Evolutionary conservation across 2,888 invertebrate species (phyloP).

Genomic region (Eutolmus rufibarbis): DNA sequence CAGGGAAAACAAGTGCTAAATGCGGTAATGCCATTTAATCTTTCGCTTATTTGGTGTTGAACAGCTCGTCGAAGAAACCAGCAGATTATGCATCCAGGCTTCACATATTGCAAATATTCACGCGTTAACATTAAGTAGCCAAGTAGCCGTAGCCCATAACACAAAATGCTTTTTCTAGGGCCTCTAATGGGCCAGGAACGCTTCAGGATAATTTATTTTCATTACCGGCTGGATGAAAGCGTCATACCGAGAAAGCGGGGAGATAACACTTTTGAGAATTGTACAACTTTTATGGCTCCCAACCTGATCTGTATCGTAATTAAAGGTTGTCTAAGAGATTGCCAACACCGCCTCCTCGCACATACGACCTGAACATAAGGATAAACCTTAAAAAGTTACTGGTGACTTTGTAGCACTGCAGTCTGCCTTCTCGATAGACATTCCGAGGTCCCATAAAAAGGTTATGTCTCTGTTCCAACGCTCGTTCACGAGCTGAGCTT

Average conservation of each 20-base stretch:
- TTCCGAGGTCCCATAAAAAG: slow-evolving; percentile 24
- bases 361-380: slow-evolving; percentile 20
- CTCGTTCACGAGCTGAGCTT: slow-evolving; percentile 8
- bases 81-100: background rate
- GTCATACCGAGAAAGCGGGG: background rate
- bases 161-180: background rate
- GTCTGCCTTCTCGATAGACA: slow-evolving; percentile 30
- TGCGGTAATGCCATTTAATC: background rate
- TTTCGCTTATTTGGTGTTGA: background rate
- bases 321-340: slow-evolving; percentile 28
- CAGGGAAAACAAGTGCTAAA: background rate
- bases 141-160: background rate
- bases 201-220: background rate
- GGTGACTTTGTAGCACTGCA: slow-evolving; percentile 28
- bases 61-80: background rate
- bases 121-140: background rate
- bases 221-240: background rate
- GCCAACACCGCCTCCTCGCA: background rate
- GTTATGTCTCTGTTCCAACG: slow-evolving; percentile 29
- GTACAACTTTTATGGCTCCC: slow-evolving; percentile 14
- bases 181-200: background rate
- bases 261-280: slow-evolving; percentile 35
- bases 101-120: background rate
- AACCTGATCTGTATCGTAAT: slow-evolving; percentile 31
- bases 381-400: slow-evolving; percentile 37